Percentiles rank a stretch among this genome's conserved stretches.
Evolutionary conservation across 2,113 vertebrate species (phyloP).

Genomic region (Hippoglossus stenolepis): DNA sequence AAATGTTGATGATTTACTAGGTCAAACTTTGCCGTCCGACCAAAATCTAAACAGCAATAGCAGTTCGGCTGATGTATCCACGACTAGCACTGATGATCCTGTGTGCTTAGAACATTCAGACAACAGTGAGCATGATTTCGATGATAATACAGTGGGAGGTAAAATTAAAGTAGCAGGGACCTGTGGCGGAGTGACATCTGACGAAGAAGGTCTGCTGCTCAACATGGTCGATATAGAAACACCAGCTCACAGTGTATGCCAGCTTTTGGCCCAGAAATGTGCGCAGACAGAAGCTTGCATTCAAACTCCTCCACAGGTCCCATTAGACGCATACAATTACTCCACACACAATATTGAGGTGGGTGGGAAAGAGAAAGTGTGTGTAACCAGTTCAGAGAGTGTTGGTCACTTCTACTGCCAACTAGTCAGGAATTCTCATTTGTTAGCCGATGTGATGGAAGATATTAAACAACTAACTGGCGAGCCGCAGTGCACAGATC

Average conservation of each 20-base stretch:
- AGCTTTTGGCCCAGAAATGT: conserved; percentile 30
- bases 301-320: conserved; percentile 63
- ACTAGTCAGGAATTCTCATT: conserved; percentile 79
- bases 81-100: not conserved
- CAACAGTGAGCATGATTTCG: not conserved
- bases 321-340: conserved; percentile 81
- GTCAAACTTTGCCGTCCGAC: not conserved
- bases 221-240: conserved; percentile 56
- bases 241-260: conserved; percentile 4
- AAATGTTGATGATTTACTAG: not conserved
- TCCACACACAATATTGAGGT: conserved; percentile 84
- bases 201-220: conserved; percentile 37
- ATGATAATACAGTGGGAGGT: conserved; percentile 25
- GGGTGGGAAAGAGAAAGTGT: conserved; percentile 83
- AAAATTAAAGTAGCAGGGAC: conserved; percentile 50
- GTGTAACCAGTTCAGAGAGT: conserved; percentile 81
- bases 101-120: conserved; percentile 5
- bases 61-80: not conserved
- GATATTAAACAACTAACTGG: conserved; percentile 70
- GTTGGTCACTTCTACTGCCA: conserved; percentile 89
- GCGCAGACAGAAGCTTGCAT: conserved; percentile 61
- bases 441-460: conserved; percentile 76
- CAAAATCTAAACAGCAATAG: not conserved
- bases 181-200: conserved; percentile 12
- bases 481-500: conserved; percentile 43